Evolutionary conservation across 2,888 invertebrate species (phyloP).

Genomic region (Latrodectus hesperus): DNA sequence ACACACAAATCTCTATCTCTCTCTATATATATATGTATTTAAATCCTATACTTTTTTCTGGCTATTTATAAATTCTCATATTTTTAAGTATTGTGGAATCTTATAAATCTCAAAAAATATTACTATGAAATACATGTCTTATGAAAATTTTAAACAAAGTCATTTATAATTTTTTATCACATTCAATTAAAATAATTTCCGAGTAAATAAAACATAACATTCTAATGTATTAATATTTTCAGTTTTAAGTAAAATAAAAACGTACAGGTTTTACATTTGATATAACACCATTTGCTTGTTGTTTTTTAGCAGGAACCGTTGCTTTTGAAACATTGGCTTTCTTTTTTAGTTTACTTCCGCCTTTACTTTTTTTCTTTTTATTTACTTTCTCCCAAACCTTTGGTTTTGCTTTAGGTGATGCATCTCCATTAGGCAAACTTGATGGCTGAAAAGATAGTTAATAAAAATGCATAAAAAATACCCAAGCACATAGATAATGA

Average conservation of each 20-base stretch:
- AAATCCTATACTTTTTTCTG: no score
- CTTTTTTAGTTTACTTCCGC: constrained; percentile 69
- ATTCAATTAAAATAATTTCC: no score
- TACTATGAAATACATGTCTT: no score
- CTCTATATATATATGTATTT: no score
- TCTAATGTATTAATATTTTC: neutral
- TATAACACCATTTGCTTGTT: neutral
- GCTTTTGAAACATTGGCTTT: constrained; percentile 45
- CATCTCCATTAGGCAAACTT: constrained; percentile 6
- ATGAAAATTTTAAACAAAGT: no score
- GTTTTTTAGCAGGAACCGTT: constrained; percentile 7
- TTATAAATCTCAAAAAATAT: no score
- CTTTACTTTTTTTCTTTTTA: constrained; percentile 53
- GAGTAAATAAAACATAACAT: neutral
- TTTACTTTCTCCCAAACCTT: constrained; percentile 86
- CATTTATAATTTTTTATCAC: no score
- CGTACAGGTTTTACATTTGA: constrained; percentile 9
- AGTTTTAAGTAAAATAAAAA: neutral
- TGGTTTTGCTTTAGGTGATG: constrained; percentile 76
- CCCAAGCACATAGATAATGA: neutral
- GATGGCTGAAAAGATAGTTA: neutral
- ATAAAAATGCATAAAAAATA: neutral
- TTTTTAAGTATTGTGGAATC: no score
- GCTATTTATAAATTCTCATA: no score
- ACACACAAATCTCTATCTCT: no score